Evolutionary conservation across 1,140 invertebrate genomes (phyloP).

Genomic region (Dendrolimus kikuchii): DNA sequence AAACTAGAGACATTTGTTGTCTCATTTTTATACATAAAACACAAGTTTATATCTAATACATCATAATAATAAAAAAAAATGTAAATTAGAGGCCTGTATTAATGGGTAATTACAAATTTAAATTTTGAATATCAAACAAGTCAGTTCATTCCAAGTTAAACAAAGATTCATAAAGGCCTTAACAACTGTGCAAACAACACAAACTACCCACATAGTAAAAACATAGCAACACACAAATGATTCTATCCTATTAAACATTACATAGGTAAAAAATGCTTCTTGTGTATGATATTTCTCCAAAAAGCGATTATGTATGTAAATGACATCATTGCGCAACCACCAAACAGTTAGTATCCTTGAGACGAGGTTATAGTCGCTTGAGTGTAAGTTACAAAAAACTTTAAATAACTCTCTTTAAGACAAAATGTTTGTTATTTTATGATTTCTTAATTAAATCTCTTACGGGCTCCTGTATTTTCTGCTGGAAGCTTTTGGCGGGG

Average conservation of each 20-base stretch:
- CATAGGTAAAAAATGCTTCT: not conserved
- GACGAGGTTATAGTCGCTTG: slow-evolving; percentile 40
- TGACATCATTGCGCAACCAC: slow-evolving; percentile 44
- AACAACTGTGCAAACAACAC: too few relatives aligned
- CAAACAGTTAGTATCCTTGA: slow-evolving; percentile 31
- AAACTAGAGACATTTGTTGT: too few relatives aligned
- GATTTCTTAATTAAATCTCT: slow-evolving; percentile 20
- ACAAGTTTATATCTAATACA: too few relatives aligned
- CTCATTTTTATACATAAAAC: too few relatives aligned
- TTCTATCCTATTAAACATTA: not conserved
- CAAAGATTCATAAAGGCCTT: too few relatives aligned
- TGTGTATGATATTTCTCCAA: slow-evolving; percentile 1
- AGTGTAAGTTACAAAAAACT: not conserved
- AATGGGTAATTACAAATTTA: not conserved
- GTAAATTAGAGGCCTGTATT: too few relatives aligned
- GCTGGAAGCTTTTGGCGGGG: slow-evolving; percentile 57
- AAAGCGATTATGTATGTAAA: slow-evolving; percentile 9
- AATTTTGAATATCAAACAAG: not conserved
- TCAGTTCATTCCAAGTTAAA: too few relatives aligned
- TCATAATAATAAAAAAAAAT: too few relatives aligned
- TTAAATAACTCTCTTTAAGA: too few relatives aligned
- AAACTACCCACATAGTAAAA: too few relatives aligned
- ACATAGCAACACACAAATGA: not conserved
- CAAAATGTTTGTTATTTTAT: too few relatives aligned
- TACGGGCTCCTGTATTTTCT: slow-evolving; percentile 64